Evolutionary conservation across 1,140 invertebrate species (phyloP).

Genomic region (Scaptomyza graminum): DNA sequence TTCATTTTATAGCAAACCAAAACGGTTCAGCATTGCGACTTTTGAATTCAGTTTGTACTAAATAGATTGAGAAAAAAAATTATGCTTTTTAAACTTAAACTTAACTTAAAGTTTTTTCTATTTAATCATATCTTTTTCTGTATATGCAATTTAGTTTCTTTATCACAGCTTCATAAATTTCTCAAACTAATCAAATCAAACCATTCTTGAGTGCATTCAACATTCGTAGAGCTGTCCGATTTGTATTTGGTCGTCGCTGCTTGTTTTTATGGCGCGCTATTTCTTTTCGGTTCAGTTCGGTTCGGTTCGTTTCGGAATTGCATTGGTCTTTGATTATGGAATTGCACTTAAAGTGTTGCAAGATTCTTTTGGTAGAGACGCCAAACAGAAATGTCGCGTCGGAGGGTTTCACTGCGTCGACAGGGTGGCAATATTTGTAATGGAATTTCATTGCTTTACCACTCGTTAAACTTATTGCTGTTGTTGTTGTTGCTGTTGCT

Average conservation of each 20-base stretch:
- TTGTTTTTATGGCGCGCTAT: conserved; percentile 59
- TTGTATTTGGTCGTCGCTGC: neutral
- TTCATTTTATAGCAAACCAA: conserved; percentile 7
- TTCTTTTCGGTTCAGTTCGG: conserved; percentile 34
- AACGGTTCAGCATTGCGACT: neutral
- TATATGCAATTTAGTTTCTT: too few species aligned
- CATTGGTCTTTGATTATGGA: conserved; percentile 71
- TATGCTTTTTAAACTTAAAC: too few species aligned
- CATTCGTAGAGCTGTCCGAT: neutral
- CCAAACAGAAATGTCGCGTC: conserved; percentile 15
- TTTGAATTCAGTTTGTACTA: neutral
- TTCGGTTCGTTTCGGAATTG: conserved; percentile 12
- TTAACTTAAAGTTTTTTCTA: too few species aligned
- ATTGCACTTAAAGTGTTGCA: conserved; percentile 78
- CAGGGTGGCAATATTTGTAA: conserved; percentile 76
- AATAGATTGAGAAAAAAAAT: too few species aligned
- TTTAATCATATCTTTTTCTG: too few species aligned
- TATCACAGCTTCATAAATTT: too few species aligned
- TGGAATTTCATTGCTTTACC: conserved; percentile 61
- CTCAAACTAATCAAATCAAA: neutral
- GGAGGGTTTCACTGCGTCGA: conserved; percentile 9
- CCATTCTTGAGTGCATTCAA: conserved; percentile 22
- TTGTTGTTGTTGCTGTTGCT: neutral
- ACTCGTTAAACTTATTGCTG: conserved; percentile 36
- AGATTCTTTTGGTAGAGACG: conserved; percentile 18